Evolutionary conservation across 2,888 invertebrate species (phyloP), one percentile per base, ranked within the genome.

Genomic region (Melanchra persicariae): DNA sequence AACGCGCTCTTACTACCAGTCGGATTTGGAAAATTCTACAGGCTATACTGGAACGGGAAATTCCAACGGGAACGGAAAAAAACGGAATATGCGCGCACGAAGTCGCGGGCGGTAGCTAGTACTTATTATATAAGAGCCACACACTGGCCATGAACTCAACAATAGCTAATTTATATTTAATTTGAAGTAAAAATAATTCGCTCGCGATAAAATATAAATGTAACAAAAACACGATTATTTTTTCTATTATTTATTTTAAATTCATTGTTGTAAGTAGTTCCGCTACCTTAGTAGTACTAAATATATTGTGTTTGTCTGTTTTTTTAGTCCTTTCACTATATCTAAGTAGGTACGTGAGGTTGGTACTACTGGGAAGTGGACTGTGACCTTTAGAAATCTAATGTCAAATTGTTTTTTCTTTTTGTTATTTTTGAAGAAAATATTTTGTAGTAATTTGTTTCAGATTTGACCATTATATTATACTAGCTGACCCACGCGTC

Each of bases 321-420:
- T 52, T 59, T 47, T 8, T 30, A 51, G 9, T 45, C 74, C 74
- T 74, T 74, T 74, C 74, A 68, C 74, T 68, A 34, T 26, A 7
- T n/a, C 47, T 2, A 1, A 43, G 30, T 61, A 76, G 75, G 30
- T 61, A 76, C 74, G 74, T 69, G 68, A 19, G 34, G 37, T 24
- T 75, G 61, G 30, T n/a, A 40, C 30, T 7, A 52, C 57, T 40
- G 69, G 69, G 76, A 74, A 74, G 68, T 68, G 47, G 57, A 54
- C 69, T 47, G 51, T 17, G 61, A 76, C 74, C 76, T 75, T 51
- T 55, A 2, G 1, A 7, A 19, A 10, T 17, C 17, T 37, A 54
- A 26, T 57, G 37, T 24, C 70, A 40, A 69, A 43, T 30, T 8
- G 26, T 30, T 60, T 15, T 47, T 34, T 30, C 4, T 22, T n/a